Evolutionary conservation across 1,140 invertebrate genomes (phyloP).

Genomic region (Acromyrmex heyeri): DNA sequence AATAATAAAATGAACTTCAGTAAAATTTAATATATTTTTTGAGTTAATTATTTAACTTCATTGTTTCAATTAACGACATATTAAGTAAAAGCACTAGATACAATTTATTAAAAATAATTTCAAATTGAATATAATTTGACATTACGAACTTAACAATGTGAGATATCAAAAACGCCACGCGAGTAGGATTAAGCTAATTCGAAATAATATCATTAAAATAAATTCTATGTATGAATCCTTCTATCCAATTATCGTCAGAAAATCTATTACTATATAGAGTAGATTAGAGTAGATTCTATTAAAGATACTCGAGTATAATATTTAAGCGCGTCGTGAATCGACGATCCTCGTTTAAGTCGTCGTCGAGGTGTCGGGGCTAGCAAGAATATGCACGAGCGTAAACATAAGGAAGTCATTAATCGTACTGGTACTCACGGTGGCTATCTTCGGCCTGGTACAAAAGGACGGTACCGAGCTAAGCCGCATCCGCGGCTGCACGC

Average conservation of each 20-base stretch:
- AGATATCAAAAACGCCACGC: no score
- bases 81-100: no score
- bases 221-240: not conserved
- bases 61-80: no score
- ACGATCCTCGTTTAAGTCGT: constrained; percentile 10
- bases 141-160: no score
- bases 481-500: constrained; percentile 7
- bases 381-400: constrained; percentile 39
- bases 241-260: not conserved
- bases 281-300: not conserved
- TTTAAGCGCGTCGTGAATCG: not conserved
- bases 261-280: not conserved
- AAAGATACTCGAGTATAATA: not conserved
- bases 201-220: not conserved
- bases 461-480: constrained; percentile 50
- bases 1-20: no score
- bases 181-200: not conserved
- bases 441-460: constrained; percentile 67
- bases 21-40: no score
- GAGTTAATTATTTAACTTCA: no score
- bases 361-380: not conserved
- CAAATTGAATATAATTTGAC: no score
- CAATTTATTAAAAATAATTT: no score
- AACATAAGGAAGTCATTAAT: constrained; percentile 73
- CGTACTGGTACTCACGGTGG: constrained; percentile 41